A percentile compares a stretch with the other conserved stretches of the same genome.
phyloP scores from a whole-genome alignment of 2,888 invertebrate species.

The Pristionchus exspectatus region DNA sequence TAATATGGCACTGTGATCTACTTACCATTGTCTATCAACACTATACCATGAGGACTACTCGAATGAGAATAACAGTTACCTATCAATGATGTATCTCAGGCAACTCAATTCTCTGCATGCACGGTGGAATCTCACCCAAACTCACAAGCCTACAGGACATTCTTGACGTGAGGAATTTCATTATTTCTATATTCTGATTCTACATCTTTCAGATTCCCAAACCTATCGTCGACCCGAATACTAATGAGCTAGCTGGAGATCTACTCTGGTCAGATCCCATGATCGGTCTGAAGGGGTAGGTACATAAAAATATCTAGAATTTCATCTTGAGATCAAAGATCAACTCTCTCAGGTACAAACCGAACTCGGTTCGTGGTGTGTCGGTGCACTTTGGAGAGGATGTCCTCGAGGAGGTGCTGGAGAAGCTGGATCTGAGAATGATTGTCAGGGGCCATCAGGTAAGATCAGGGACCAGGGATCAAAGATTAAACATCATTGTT shows the following conservation, averaged over 20 bases:
- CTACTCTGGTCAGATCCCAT: slow-evolving; percentile 51
- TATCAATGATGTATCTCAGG: neutral
- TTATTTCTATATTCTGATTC: neutral
- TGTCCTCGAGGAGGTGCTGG: slow-evolving; percentile 25
- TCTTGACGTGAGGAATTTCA: neutral
- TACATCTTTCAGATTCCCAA: slow-evolving; percentile 8
- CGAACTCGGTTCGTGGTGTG: slow-evolving; percentile 17
- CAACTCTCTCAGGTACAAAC: neutral
- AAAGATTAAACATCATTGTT: slow-evolving; percentile 21
- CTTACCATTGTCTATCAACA: neutral
- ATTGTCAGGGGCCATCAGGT: slow-evolving; percentile 48
- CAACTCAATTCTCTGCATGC: slow-evolving; percentile 38
- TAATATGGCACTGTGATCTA: neutral
- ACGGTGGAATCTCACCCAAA: slow-evolving; percentile 48
- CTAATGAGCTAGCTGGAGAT: slow-evolving; percentile 27
- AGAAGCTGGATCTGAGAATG: slow-evolving; percentile 27
- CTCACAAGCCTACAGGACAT: slow-evolving; percentile 48
- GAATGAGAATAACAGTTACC: neutral
- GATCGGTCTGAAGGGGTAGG: slow-evolving; percentile 47
- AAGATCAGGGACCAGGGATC: neutral
- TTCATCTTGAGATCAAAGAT: neutral
- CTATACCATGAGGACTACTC: too few species aligned
- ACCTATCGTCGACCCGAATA: slow-evolving; percentile 37
- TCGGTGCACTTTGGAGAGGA: slow-evolving; percentile 51
- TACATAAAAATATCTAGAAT: neutral